Base-by-base conservation (phyloP, 64 coral and sea anemone species). In the Stichodactyla mertensii region DNA sequence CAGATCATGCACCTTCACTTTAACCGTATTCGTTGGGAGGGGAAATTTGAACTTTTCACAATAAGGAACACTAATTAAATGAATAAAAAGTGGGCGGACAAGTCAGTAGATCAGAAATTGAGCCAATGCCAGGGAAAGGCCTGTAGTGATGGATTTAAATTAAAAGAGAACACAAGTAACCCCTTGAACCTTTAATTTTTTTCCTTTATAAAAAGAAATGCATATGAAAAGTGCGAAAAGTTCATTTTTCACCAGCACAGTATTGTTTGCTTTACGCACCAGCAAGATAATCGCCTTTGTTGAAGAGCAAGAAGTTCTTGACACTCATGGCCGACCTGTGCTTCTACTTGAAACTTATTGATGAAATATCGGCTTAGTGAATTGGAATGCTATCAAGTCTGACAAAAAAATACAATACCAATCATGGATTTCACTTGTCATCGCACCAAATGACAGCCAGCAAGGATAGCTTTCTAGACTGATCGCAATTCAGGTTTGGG, bases 331-430 rank as follows among this genome's bases (percentile, higher is more conserved):
- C 69, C 78, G 78, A 81, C 78, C 78, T 81, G 52, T 53, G 26
- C 36, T 19, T 54, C 78, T 55, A 81, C 78, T 81, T 81, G 51
- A 81, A 52, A 81, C 36, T 53, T 16, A 81, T 55, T 55, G 78
- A 81, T 81, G 78, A 81, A 81, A 81, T 81, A 81, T 81, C 78
- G 53, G 78, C 78, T 81, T 53, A 81, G 78, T 81, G 22, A 81
- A 81, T 81, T 81, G 78, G 78, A 81, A 81, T 81, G 78, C 78
- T 81, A 81, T 81, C 78, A 53, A 55, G 36, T 52, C 51, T 53
- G 78, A 81, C 78, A 81, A 81, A 81, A 51, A 81, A 74, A 55
- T 53, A 55, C 53, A 81, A 53, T 52, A 81, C 36, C 36, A 81
- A 81, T 81, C 78, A 81, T 81, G 78, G 78, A 81, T 28, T 52